Conservation (phyloP, 2,888 invertebrate species). For the Podabrus alpinus region DNA sequence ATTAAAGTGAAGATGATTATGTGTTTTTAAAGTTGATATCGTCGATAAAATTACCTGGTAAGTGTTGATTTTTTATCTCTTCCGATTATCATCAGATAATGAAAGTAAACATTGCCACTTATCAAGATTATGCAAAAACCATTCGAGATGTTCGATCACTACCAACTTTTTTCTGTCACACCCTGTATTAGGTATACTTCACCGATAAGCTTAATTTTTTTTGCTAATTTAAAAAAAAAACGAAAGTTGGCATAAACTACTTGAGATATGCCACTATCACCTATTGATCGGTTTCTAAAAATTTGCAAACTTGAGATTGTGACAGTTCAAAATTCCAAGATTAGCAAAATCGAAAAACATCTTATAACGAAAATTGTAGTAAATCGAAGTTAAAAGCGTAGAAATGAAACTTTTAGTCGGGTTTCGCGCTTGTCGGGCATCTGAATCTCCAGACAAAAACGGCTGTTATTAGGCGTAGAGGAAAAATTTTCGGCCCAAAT, state of each 20-base stretch:
- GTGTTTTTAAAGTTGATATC: slow-evolving; percentile 5
- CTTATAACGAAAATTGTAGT: too few species aligned
- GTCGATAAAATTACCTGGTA: background rate
- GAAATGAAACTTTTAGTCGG: background rate
- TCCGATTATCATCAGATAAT: background rate
- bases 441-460: slow-evolving; percentile 15
- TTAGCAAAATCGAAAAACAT: too few species aligned
- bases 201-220: background rate
- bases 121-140: background rate
- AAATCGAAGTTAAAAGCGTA: too few species aligned
- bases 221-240: background rate
- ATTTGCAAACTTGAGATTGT: background rate
- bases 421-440: slow-evolving; percentile 28
- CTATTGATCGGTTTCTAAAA: background rate
- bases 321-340: background rate
- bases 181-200: background rate
- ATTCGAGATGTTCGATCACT: background rate
- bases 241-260: background rate
- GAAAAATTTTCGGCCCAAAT: background rate
- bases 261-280: background rate
- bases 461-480: background rate
- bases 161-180: background rate
- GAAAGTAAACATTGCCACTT: background rate
- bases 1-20: slow-evolving; percentile 30
- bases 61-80: background rate